Base-by-base conservation (phyloP, 1,140 invertebrate genomes). In the Calliphora vicina region DNA sequence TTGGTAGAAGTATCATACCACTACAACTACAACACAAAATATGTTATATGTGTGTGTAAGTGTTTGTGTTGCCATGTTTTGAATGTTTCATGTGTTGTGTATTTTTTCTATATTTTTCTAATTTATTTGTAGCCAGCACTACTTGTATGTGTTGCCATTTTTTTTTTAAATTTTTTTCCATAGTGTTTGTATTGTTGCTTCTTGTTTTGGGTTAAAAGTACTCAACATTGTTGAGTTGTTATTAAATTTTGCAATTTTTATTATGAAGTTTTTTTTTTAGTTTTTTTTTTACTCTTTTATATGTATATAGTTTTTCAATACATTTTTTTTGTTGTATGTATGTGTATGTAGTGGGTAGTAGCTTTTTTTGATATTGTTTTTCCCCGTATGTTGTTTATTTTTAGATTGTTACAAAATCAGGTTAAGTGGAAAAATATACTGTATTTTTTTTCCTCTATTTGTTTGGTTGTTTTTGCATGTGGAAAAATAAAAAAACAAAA, bases 221-320 rank as follows among this genome's bases (percentile, higher is more conserved):
- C 74, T 67, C 80, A 35, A 81, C 45, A 17, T 61, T 25, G 43
- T 61, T 81, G 45, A 81, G 43, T 67, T 81, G 45, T 81, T 81
- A 81, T 35, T 80, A 61, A 67, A 57, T 61, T 67, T 88, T 88
- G 86, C 86, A 83, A 88, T 86, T 88, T 88, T 88, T 87, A 87
- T 87, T 86, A 87, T 87, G 87, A 85, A 85, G 87, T 87, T 87
- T 87, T 87, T 87, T 88, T 87, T 87, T 86, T 83, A 17, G 4
- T 12, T 15, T 15, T 57, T 57, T 57, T 57, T 57, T 57, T 15
- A n/a, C 20, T 9, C 25, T 23, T 23, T 23, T 23, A 23, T 23
- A 20, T n/a, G n/a, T n/a, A n/a, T 23, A 23, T 23, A 67, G 50
- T 57, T 57, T 57, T 57, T 57, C 50, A 57, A 35, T 35, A 35